Evolutionary conservation across 2,888 invertebrate species (phyloP), one percentile per base, ranked within the genome.

Genomic region (Perdita meconis): DNA sequence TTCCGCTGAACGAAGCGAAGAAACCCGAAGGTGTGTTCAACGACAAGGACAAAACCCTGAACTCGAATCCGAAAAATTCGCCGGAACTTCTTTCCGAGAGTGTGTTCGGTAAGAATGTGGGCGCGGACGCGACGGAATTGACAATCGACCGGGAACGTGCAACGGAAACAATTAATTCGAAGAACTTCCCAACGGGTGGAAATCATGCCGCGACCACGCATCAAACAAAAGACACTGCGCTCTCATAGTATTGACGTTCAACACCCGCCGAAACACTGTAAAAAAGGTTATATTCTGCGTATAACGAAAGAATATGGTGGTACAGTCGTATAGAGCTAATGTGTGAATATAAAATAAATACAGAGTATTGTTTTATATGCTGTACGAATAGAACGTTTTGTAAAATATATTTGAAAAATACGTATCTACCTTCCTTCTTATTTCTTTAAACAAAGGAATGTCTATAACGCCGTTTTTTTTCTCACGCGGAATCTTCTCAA

Each of bases 291-390:
- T 82, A 86, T 76, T 71, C 66, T 78, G 83, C 83, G 81, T 86
- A 80, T 82, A 87, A 82, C 82, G 71, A 80, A 80, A 78, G 77
- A 80, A 83, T 82, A 86, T 84, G 83, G 85, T 88, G 90, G 88
- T 89, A 89, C 89, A 90, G 89, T 89, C 89, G 84, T 89, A 89
- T 92, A 92, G 91, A 88, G 90, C 90, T 91, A 89, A 90, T 88
- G 91, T 92, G 92, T 92, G 92, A 92, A 92, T 92, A 92, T 91
- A 89, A 90, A 89, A 90, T 91, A 85, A 90, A 92, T 90, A 91
- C 89, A 92, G 92, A 92, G 91, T 92, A 92, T 92, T 92, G 92
- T 92, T 92, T 92, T 92, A 92, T 92, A 92, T 92, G 91, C 92
- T 92, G 92, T 92, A 92, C 90, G 92, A 91, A 92, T 91, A 92